phyloP scores from a whole-genome alignment of 2,113 vertebrate species.

The Lasiurus borealis region DNA sequence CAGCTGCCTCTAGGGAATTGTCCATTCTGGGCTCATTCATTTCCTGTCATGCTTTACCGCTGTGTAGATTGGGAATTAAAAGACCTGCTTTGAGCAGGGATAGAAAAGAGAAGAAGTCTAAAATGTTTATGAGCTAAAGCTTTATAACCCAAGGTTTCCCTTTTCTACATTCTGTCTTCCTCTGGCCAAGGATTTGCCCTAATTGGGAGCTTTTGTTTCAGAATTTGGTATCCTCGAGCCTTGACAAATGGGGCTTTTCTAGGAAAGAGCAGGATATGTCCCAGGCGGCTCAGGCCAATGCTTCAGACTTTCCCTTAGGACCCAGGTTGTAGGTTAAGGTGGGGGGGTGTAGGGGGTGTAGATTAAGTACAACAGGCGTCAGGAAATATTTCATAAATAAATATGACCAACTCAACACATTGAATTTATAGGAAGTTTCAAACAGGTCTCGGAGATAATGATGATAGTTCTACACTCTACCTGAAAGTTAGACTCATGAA shows the following conservation, averaged over 20 bases:
- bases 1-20: not conserved
- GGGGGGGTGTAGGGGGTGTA: slow-evolving; percentile 71
- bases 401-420: slow-evolving; percentile 85
- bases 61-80: not conserved
- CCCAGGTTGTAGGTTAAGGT: slow-evolving; percentile 70
- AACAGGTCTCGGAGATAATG: slow-evolving; percentile 89
- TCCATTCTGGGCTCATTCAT: not conserved
- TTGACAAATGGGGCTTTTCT: slow-evolving; percentile 20
- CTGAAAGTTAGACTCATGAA: slow-evolving; percentile 85
- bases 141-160: not conserved
- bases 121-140: not conserved
- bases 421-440: slow-evolving; percentile 87
- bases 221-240: slow-evolving; percentile 37
- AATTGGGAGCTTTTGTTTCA: slow-evolving; percentile 51
- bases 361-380: slow-evolving; percentile 90
- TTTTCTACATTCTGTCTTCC: not conserved
- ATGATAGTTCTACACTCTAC: slow-evolving; percentile 79
- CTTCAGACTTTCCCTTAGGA: slow-evolving; percentile 79
- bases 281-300: slow-evolving; percentile 74
- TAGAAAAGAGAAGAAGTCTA: not conserved
- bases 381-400: slow-evolving; percentile 92
- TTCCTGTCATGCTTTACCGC: not conserved
- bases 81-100: not conserved
- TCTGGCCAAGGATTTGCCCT: not conserved
- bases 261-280: slow-evolving; percentile 76